A percentile compares a stretch with the other conserved stretches of the same genome.
These are phyloP conservation scores for Anoplophora glabripennis DNA, from an alignment of 1,140 invertebrate genomes.

Conservation along the genomic window DNA sequence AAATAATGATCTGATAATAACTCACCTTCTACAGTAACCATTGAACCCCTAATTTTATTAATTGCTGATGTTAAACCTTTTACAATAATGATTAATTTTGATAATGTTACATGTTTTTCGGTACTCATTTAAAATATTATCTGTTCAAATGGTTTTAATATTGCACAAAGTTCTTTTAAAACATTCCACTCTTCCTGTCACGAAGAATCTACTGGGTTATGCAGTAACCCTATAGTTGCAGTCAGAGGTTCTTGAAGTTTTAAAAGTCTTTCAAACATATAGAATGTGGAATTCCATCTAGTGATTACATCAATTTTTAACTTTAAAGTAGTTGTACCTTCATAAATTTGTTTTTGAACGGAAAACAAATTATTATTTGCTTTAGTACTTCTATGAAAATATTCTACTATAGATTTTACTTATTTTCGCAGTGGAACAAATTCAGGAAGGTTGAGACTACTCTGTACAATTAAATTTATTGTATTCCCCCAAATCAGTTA, in stretches of 20 bases:
- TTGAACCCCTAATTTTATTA: background rate
- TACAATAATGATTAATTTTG: conserved; percentile 28
- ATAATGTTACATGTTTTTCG: conserved; percentile 33
- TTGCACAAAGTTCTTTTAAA: conserved; percentile 5
- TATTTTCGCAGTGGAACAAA: too few relatives aligned
- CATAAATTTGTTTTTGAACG: too few relatives aligned
- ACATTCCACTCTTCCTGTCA: conserved; percentile 6
- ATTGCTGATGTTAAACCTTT: conserved; percentile 1
- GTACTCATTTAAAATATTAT: conserved; percentile 37
- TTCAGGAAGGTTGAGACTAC: too few relatives aligned
- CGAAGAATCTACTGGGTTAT: conserved; percentile 2
- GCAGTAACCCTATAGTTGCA: conserved; percentile 15
- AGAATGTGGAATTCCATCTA: conserved; percentile 31
- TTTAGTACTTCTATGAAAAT: too few relatives aligned
- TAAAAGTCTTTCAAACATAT: conserved; percentile 30
- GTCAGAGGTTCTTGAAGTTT: conserved; percentile 27
- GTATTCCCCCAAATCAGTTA: too few relatives aligned
- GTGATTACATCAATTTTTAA: too few relatives aligned
- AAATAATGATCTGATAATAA: background rate
- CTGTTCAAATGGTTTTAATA: conserved; percentile 35
- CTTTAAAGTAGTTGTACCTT: too few relatives aligned
- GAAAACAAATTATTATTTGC: too few relatives aligned
- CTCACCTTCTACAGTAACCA: background rate
- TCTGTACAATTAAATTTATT: too few relatives aligned
- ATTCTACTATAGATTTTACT: too few relatives aligned